Evolutionary conservation across 2,888 invertebrate genomes (phyloP).

Genomic region (Chironomus tentans): DNA sequence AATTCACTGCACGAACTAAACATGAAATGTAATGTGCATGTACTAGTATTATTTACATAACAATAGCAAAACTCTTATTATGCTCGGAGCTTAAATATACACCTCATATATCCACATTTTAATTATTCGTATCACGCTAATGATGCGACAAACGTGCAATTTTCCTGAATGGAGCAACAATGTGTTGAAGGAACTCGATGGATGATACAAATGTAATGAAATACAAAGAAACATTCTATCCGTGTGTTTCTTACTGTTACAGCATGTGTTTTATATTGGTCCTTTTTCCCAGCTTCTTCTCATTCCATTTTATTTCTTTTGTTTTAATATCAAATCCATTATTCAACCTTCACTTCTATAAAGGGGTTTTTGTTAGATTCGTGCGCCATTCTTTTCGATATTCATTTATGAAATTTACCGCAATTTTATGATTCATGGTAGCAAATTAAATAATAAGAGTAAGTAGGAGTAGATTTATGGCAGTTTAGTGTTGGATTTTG

Average conservation of each 20-base stretch:
- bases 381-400: too few relatives aligned
- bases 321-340: too few relatives aligned
- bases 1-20: not conserved
- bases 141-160: slow-evolving; percentile 20
- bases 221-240: not conserved
- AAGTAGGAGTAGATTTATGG: too few relatives aligned
- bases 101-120: not conserved
- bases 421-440: too few relatives aligned
- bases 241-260: not conserved
- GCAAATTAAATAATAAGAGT: too few relatives aligned
- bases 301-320: too few relatives aligned
- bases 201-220: not conserved
- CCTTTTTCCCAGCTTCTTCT: not conserved
- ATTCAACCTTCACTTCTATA: too few relatives aligned
- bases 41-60: not conserved
- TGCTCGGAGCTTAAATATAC: not conserved
- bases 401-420: too few relatives aligned
- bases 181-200: not conserved
- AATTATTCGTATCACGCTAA: slow-evolving; percentile 23
- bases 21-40: not conserved
- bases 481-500: too few relatives aligned
- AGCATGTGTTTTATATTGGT: not conserved
- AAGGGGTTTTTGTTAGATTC: too few relatives aligned
- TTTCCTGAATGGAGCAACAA: not conserved
- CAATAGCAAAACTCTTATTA: not conserved